phyloP scores from a whole-genome alignment of 2,888 invertebrate genomes.

The Laothoe populi region DNA sequence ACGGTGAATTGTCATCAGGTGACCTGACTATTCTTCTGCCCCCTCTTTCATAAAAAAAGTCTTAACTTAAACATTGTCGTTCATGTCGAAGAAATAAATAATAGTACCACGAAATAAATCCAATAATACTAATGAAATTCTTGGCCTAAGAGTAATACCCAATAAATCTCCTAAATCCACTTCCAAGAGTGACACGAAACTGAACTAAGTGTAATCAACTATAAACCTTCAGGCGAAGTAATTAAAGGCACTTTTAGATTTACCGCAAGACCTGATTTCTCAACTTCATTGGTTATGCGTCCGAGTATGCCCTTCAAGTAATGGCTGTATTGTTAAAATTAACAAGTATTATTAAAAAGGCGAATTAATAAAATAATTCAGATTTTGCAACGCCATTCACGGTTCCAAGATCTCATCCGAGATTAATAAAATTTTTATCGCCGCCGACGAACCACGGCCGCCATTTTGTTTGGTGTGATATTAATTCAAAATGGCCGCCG shows the following conservation, averaged over 20 bases:
- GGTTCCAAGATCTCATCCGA: slow-evolving; percentile 59
- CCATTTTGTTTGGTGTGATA: slow-evolving; percentile 77
- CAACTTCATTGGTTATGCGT: slow-evolving; percentile 15
- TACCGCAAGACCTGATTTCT: slow-evolving; percentile 17
- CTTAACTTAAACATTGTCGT: no score
- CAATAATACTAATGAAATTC: not conserved
- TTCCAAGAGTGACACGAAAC: slow-evolving; percentile 8
- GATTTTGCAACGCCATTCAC: slow-evolving; percentile 54
- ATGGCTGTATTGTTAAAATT: slow-evolving; percentile 20
- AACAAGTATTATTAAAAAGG: slow-evolving; percentile 35
- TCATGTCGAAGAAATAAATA: not conserved
- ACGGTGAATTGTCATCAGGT: no score
- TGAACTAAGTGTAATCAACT: slow-evolving; percentile 16
- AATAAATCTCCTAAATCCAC: slow-evolving; percentile 20
- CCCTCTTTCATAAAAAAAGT: no score
- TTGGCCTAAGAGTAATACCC: slow-evolving; percentile 3
- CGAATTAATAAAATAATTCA: slow-evolving; percentile 61
- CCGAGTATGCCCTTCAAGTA: slow-evolving; percentile 11
- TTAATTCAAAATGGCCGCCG: slow-evolving; percentile 79
- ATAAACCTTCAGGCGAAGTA: slow-evolving; percentile 8
- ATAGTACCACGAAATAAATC: not conserved
- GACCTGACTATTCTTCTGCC: no score
- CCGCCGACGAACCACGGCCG: slow-evolving; percentile 48
- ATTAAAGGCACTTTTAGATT: slow-evolving; percentile 22
- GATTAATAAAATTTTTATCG: slow-evolving; percentile 74